phyloP scores from a whole-genome alignment of 2,888 invertebrate genomes.

The Drosophila tripunctata region DNA sequence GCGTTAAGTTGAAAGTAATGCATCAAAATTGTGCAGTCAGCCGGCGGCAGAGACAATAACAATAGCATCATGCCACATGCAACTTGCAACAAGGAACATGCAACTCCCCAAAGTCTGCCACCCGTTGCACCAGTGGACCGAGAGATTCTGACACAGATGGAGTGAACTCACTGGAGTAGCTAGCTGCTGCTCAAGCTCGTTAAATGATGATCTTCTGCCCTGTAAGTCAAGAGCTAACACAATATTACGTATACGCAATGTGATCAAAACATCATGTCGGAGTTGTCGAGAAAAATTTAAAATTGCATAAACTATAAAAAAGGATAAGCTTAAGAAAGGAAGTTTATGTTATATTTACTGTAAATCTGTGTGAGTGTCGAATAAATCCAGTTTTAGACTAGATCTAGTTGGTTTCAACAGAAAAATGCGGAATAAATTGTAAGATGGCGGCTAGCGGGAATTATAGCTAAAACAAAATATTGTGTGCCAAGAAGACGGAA shows the following conservation, averaged over 20 bases:
- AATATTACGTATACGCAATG: constrained; percentile 6
- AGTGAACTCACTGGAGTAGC: constrained; percentile 33
- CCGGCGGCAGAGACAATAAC: constrained; percentile 19
- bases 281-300: neutral
- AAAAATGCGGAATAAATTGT: too few relatives aligned
- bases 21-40: constrained; percentile 58
- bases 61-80: neutral
- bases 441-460: too few relatives aligned
- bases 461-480: too few relatives aligned
- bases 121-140: constrained; percentile 17
- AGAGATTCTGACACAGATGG: constrained; percentile 62
- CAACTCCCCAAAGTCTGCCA: constrained; percentile 1
- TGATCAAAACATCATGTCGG: neutral
- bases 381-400: too few relatives aligned
- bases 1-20: constrained; percentile 79
- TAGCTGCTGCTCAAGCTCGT: constrained; percentile 6
- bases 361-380: too few relatives aligned
- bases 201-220: constrained; percentile 13
- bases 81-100: neutral
- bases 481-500: too few relatives aligned
- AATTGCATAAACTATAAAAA: neutral
- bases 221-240: neutral
- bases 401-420: too few relatives aligned
- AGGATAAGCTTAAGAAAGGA: neutral
- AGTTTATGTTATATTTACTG: constrained; percentile 59